Evolutionary conservation across 2,888 invertebrate species (phyloP).

Genomic region (Adelognathus sp.): DNA sequence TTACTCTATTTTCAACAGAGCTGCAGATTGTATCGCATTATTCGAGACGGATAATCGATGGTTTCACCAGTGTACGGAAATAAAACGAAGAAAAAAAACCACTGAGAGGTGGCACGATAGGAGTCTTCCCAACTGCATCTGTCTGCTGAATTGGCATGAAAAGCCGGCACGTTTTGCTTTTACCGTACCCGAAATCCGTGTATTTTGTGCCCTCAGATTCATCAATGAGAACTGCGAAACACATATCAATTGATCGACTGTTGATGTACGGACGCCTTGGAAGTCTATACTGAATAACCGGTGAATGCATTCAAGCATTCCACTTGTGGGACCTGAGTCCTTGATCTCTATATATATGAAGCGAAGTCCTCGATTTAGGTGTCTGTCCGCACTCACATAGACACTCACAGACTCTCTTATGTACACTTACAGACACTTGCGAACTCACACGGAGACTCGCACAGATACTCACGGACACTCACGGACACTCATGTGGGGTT

Average conservation of each 20-base stretch:
- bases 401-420: not conserved
- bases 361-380: no score
- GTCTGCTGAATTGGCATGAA: not conserved
- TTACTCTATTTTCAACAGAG: not conserved
- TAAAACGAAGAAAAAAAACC: not conserved
- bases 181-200: not conserved
- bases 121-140: not conserved
- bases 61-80: not conserved
- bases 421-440: not conserved
- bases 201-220: not conserved
- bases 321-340: slow-evolving; percentile 15
- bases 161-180: not conserved
- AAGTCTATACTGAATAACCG: slow-evolving; percentile 10
- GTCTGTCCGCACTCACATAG: no score
- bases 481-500: no score
- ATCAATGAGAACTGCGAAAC: not conserved
- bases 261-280: not conserved
- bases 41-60: slow-evolving; percentile 12
- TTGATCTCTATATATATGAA: slow-evolving; percentile 30
- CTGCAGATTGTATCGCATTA: not conserved
- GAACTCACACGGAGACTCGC: no score
- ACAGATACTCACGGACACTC: no score
- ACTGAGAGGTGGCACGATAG: not conserved
- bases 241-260: not conserved
- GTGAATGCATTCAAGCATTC: slow-evolving; percentile 11